Evolutionary conservation across 1,140 invertebrate genomes (phyloP), one percentile per base, ranked within the genome.

Genomic region (Ips nitidus): DNA sequence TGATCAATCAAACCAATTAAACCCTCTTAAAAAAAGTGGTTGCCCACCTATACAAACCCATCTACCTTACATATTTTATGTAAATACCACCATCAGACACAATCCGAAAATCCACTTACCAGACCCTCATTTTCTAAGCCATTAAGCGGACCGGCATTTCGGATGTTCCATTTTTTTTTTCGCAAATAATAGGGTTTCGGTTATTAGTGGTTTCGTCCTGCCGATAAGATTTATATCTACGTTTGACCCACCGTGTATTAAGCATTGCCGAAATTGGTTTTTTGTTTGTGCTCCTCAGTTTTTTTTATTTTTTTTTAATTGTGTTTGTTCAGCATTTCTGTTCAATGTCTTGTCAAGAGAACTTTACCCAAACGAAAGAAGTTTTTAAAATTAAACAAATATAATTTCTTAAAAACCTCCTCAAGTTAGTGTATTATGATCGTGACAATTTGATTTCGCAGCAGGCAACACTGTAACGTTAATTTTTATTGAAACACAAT

Each of bases 51-150:
- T 22, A 22, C 22, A 22, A 22, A 22, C 22, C 22, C 22, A 22
- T 22, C 22, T 22, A 8, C 45, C 6, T 50, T 22, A 50, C 45
- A 56, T 56, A 36, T 56, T 56, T 56, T 56, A 56, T 56, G 53
- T 56, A 56, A 56, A 56, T 56, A 36, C 39, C 7, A 38, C 53
- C 22, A 37, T n/a, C 38, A 7, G n/a, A 56, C 7, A 38, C 38
- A 36, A 37, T 37, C 6, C 22, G 38, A 56, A 37, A 56, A 36
- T 7, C 53, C 53, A 56, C 53, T 56, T 56, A 56, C 22, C n/a
- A 56, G 53, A 56, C 53, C 53, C 53, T 56, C 53, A 37, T 56
- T 39, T 7, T 22, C 22, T 6, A 50, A 22, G 45, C 45, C 22
- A 50, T 50, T 50, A 50, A 50, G 22, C 7, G 1, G 45, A 50